A percentile compares a stretch with the other conserved stretches of the same genome.
Evolutionary conservation across 2,888 invertebrate genomes (phyloP).

Genomic region (Tuberolachnus salignus): DNA sequence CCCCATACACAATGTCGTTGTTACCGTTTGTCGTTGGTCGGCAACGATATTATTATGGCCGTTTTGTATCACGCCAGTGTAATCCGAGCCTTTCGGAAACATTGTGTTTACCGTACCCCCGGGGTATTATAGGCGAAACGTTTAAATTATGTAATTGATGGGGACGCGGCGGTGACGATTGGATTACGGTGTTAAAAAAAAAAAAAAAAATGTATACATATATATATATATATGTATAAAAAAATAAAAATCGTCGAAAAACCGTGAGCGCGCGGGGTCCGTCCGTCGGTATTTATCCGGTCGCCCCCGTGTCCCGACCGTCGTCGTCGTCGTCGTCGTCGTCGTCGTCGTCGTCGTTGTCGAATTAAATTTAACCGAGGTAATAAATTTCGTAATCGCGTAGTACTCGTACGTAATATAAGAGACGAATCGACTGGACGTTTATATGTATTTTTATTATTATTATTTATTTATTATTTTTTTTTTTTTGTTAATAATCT

Average conservation of each 20-base stretch:
- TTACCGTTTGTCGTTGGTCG: too few relatives aligned
- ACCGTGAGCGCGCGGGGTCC: not conserved
- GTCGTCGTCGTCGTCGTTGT: not conserved
- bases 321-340: not conserved
- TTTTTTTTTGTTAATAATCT: too few relatives aligned
- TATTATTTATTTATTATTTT: too few relatives aligned
- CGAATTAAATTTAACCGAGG: not conserved
- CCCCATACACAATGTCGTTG: too few relatives aligned
- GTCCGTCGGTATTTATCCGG: not conserved
- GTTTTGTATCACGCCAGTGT: too few relatives aligned
- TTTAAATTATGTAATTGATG: not conserved
- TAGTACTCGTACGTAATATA: not conserved
- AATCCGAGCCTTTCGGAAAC: too few relatives aligned
- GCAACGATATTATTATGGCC: too few relatives aligned
- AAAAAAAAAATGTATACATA: not conserved
- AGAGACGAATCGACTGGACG: not conserved
- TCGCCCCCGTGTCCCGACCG: not conserved
- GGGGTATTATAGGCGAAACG: not conserved
- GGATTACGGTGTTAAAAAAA: not conserved
- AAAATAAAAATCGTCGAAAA: too few relatives aligned
- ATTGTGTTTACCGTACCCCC: too few relatives aligned
- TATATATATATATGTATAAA: too few relatives aligned
- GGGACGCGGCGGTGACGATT: not conserved
- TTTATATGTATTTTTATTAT: too few relatives aligned
- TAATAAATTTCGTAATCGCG: constrained; percentile 9